A percentile compares a stretch with the other conserved stretches of the same genome.
Evolutionary conservation across 2,888 invertebrate genomes (phyloP).

Genomic region (Conistra vaccinii): DNA sequence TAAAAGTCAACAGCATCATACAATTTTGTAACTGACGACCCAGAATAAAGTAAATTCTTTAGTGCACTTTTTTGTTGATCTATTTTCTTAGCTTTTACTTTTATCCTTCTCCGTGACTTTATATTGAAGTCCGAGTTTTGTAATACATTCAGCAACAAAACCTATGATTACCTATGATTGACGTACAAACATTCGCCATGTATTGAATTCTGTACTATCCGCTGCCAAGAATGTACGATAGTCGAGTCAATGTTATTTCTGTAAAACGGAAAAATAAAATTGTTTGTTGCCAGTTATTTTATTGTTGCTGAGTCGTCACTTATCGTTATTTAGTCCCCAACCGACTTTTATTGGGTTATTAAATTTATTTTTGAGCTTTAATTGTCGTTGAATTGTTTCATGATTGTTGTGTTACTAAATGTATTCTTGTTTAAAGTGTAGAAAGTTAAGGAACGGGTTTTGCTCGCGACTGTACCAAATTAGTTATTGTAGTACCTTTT

Average conservation of each 20-base stretch:
- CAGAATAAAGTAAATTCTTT: background rate
- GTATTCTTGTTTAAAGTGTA: too few species aligned
- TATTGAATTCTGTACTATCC: slow-evolving; percentile 63
- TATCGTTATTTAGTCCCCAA: slow-evolving; percentile 54
- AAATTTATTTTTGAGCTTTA: slow-evolving; percentile 39
- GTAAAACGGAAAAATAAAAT: slow-evolving; percentile 66
- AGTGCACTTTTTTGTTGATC: background rate
- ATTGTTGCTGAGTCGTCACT: slow-evolving; percentile 59
- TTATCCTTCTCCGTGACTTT: too few species aligned
- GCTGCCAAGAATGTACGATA: slow-evolving; percentile 83
- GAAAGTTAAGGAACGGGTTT: too few species aligned
- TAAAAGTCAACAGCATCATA: background rate
- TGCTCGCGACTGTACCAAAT: too few species aligned
- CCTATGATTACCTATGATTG: slow-evolving; percentile 57
- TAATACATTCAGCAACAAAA: slow-evolving; percentile 51
- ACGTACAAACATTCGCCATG: slow-evolving; percentile 61
- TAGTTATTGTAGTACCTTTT: too few species aligned
- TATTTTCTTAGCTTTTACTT: background rate
- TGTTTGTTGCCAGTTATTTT: slow-evolving; percentile 49
- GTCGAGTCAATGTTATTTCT: slow-evolving; percentile 73
- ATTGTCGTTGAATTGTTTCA: background rate
- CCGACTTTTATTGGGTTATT: slow-evolving; percentile 53
- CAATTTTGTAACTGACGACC: background rate
- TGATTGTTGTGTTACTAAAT: slow-evolving; percentile 9
- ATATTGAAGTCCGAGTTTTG: background rate